These are phyloP conservation scores for Palythoa caribaeorum DNA, from an alignment of 92 coral and sea anemone genomes.

Conservation along the genomic window DNA sequence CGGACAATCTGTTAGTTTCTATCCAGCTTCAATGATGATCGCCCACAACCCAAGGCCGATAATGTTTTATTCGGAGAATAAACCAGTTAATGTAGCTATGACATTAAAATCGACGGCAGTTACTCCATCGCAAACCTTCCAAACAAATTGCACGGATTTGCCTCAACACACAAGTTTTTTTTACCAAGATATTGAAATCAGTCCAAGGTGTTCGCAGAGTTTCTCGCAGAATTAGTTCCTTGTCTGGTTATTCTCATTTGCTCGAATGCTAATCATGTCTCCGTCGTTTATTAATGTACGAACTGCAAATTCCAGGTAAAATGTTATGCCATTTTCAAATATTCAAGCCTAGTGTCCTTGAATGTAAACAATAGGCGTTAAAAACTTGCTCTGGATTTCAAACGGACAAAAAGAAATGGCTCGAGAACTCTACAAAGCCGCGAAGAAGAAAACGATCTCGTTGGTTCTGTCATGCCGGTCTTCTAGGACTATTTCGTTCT, in stretches of 20 bases:
- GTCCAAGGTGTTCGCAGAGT: constrained; percentile 3
- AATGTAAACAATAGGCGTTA: constrained; percentile 51
- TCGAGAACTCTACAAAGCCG: neutral
- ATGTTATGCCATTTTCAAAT: constrained; percentile 27
- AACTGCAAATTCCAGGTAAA: constrained; percentile 23
- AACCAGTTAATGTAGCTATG: neutral
- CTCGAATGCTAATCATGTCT: constrained; percentile 50
- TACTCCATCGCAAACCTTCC: neutral
- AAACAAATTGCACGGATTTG: neutral
- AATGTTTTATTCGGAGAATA: constrained; percentile 28
- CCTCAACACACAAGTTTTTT: neutral
- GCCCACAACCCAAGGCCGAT: constrained; percentile 12
- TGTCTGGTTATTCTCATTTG: constrained; percentile 20
- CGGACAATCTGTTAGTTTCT: neutral
- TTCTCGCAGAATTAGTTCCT: constrained; percentile 24
- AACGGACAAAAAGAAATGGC: constrained; percentile 41
- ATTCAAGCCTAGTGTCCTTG: neutral
- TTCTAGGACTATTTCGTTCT: constrained; percentile 7
- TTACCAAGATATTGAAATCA: constrained; percentile 3
- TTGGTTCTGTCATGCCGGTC: constrained; percentile 38
- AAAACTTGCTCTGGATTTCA: neutral
- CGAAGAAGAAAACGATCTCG: neutral
- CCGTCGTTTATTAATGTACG: constrained; percentile 30
- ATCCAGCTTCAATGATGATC: constrained; percentile 16
- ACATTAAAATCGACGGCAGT: constrained; percentile 6